phyloP scores from a whole-genome alignment of 2,797 vertebrate species.

The Catamblyrhynchus diadema region DNA sequence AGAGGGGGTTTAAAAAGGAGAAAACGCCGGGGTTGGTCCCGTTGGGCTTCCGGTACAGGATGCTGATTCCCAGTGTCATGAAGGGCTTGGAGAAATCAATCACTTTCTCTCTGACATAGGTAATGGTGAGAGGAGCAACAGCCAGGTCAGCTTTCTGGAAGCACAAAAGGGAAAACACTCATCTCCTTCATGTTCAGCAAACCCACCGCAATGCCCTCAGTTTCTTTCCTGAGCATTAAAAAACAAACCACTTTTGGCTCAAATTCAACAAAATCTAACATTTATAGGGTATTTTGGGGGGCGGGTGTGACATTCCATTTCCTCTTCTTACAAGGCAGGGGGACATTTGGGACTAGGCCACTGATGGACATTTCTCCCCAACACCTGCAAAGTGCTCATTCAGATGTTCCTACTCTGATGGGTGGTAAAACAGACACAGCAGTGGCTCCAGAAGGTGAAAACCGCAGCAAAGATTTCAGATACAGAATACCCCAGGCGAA shows the following conservation, averaged over 20 bases:
- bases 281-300: not conserved
- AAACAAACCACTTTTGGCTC: not conserved
- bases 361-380: not conserved
- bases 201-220: not conserved
- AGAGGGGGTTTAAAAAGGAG: slow-evolving; percentile 95
- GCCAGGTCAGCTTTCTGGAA: slow-evolving; percentile 95
- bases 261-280: not conserved
- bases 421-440: not conserved
- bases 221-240: not conserved
- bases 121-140: slow-evolving; percentile 96
- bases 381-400: not conserved
- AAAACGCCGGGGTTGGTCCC: slow-evolving; percentile 97
- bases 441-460: not conserved
- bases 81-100: slow-evolving; percentile 99
- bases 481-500: not conserved
- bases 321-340: not conserved
- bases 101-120: slow-evolving; percentile 95
- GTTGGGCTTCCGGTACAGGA: slow-evolving; percentile 96
- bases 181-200: not conserved
- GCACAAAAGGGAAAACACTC: slow-evolving; percentile 6
- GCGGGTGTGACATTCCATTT: not conserved
- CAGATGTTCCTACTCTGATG: accelerated
- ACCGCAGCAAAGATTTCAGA: not conserved
- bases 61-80: slow-evolving; percentile 97
- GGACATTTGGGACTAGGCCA: not conserved